phyloP scores from a whole-genome alignment of 2,888 invertebrate species.

The Ligdia adustata region DNA sequence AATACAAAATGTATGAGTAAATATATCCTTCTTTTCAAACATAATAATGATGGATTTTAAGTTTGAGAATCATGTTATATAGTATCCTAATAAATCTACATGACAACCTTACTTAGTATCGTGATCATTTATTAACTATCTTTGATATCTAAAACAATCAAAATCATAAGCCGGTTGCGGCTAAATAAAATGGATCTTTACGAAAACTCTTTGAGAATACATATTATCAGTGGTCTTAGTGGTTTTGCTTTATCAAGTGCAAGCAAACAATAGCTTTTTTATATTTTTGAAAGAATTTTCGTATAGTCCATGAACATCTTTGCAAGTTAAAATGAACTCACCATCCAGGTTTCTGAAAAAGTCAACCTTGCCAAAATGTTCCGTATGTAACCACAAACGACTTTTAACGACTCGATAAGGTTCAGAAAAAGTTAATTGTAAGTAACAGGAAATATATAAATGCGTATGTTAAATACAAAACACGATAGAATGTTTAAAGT shows the following conservation, averaged over 20 bases:
- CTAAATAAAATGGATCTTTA: conserved; percentile 53
- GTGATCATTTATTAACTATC: conserved; percentile 11
- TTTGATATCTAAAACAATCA: too few relatives aligned
- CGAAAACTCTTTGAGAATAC: conserved; percentile 54
- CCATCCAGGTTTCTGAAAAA: conserved; percentile 80
- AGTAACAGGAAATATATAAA: too few relatives aligned
- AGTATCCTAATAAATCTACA: conserved; percentile 29
- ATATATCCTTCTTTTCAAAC: too few relatives aligned
- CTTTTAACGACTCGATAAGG: conserved; percentile 15
- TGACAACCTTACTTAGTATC: conserved; percentile 68
- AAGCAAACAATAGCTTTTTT: background rate
- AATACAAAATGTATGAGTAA: too few relatives aligned
- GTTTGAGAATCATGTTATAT: background rate
- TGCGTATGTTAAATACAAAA: too few relatives aligned
- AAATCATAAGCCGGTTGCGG: conserved; percentile 53
- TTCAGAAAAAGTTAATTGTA: too few relatives aligned
- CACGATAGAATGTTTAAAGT: conserved; percentile 59
- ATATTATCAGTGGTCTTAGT: conserved; percentile 11
- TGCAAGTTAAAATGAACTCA: conserved; percentile 74
- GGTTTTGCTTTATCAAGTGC: too few relatives aligned
- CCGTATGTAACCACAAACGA: conserved; percentile 60
- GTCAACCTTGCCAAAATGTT: conserved; percentile 74
- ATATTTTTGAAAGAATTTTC: conserved; percentile 54
- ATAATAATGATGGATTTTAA: too few relatives aligned
- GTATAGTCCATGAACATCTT: conserved; percentile 67